Percentiles rank a stretch among this genome's conserved stretches.
These are phyloP conservation scores for Hemicrepidius hirtus DNA, from an alignment of 2,888 invertebrate species.

Conservation along the genomic window DNA sequence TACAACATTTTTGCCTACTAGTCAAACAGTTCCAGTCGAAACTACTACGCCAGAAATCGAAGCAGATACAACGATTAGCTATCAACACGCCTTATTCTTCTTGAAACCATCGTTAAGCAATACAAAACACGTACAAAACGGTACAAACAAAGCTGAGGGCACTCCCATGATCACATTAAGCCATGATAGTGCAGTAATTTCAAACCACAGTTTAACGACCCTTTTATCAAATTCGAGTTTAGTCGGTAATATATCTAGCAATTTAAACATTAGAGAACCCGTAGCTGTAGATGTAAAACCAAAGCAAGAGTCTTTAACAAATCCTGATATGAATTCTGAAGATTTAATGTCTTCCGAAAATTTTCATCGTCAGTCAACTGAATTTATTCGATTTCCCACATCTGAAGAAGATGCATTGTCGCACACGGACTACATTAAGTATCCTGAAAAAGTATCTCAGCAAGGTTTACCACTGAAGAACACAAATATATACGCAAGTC, in stretches of 20 bases:
- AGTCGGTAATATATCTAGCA: slow-evolving; percentile 28
- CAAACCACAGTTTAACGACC: slow-evolving; percentile 49
- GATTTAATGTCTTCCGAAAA: slow-evolving; percentile 48
- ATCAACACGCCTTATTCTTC: slow-evolving; percentile 61
- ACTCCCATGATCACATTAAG: slow-evolving; percentile 39
- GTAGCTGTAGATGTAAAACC: not conserved
- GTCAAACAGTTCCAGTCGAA: slow-evolving; percentile 41
- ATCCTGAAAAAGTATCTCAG: slow-evolving; percentile 36
- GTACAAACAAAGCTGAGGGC: slow-evolving; percentile 47
- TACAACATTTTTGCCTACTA: slow-evolving; percentile 33
- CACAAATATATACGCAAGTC: slow-evolving; percentile 35
- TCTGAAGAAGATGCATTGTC: slow-evolving; percentile 25
- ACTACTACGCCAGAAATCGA: slow-evolving; percentile 42
- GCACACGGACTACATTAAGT: slow-evolving; percentile 24
- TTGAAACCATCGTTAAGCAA: slow-evolving; percentile 48
- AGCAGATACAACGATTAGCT: slow-evolving; percentile 47
- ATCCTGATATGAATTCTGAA: slow-evolving; percentile 20
- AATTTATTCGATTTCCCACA: slow-evolving; percentile 50
- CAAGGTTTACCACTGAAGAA: slow-evolving; percentile 30
- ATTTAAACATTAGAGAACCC: slow-evolving; percentile 4
- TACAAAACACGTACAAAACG: slow-evolving; percentile 52
- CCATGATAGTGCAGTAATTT: slow-evolving; percentile 29
- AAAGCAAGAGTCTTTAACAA: not conserved
- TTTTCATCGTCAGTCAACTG: slow-evolving; percentile 26
- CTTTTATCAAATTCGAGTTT: slow-evolving; percentile 41